Evolutionary conservation across 2,888 invertebrate genomes (phyloP), one percentile per base, ranked within the genome.

Genomic region (Dryobota labecula): DNA sequence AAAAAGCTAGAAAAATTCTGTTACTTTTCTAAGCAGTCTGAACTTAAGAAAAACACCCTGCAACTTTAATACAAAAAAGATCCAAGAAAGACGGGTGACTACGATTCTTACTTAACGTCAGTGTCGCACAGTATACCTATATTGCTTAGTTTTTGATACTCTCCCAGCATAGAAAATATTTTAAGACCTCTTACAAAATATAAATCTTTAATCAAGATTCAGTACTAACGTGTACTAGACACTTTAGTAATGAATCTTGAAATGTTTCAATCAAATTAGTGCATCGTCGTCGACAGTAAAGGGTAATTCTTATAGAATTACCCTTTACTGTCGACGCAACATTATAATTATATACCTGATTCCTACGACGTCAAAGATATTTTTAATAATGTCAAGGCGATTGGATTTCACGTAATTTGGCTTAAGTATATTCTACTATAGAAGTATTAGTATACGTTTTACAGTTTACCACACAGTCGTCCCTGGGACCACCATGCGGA

Each of bases 61-160:
- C 8, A 45, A 24, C 11, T 71, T 49, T 18, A 41, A 38, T 45
- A 41, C 30, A 45, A 18, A 18, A 38, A 15, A 41, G 27, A 27
- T 27, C 18, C 27, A 6, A 11, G 8, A 38, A 7, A 30, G 51
- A 61, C 13, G 2, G 36, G 30, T n/a, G 33, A 51, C 73, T 61
- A 27, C 18, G 43, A 43, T 61, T 30, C 27, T 24, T 33, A 70
- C 56, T 70, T 61, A 72, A 43, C 15, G n/a, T 56, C 20, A 36
- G 36, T 27, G 13, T 13, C 15, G 30, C 27, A 38, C 15, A 27
- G 9, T 27, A 18, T 24, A 43, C 18, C 36, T 18, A 13, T 38
- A 18, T 36, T 20, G 27, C 20, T 13, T 30, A 18, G 18, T 11
- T 58, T 70, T 49, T 27, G 11, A 36, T 60, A 38, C 8, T 57